These are phyloP conservation scores for Endotricha flammealis DNA, from an alignment of 2,888 invertebrate genomes.

Conservation along the genomic window DNA sequence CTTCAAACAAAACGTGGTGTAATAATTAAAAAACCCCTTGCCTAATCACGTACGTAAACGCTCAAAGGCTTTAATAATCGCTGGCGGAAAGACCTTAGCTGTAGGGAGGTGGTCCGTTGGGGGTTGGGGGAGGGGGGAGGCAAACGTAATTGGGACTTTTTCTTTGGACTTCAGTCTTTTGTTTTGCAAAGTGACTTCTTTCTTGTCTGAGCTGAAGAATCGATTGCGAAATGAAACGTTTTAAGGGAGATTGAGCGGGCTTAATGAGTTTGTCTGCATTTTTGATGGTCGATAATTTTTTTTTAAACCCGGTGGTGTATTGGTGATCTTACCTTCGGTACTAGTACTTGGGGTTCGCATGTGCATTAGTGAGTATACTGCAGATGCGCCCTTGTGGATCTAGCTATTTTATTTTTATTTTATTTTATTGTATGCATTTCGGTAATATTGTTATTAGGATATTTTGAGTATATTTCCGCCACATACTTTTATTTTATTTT, in stretches of 20 bases:
- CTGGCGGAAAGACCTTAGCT: constrained; percentile 25
- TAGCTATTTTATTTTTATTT: too few relatives aligned
- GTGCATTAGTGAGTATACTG: too few relatives aligned
- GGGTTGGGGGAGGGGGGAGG: constrained; percentile 25
- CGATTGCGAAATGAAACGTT: constrained; percentile 42
- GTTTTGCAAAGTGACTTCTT: constrained; percentile 73
- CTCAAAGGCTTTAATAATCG: constrained; percentile 20
- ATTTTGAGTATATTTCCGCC: too few relatives aligned
- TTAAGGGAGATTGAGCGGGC: constrained; percentile 4
- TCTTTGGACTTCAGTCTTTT: constrained; percentile 68
- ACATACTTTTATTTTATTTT: too few relatives aligned
- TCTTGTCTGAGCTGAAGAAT: constrained; percentile 49
- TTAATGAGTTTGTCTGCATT: not conserved
- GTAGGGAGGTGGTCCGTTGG: constrained; percentile 16
- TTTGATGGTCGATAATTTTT: not conserved
- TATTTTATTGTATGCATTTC: too few relatives aligned
- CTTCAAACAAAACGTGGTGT: not conserved
- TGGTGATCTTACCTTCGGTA: too few relatives aligned
- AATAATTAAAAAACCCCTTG: not conserved
- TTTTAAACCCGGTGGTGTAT: too few relatives aligned
- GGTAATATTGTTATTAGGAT: too few relatives aligned
- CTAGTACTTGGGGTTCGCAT: too few relatives aligned
- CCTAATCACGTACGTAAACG: not conserved
- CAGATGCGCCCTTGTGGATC: too few relatives aligned
- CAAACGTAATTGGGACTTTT: constrained; percentile 75